Conservation (phyloP, 2,113 vertebrate species). For the Condylura cristata region DNA sequence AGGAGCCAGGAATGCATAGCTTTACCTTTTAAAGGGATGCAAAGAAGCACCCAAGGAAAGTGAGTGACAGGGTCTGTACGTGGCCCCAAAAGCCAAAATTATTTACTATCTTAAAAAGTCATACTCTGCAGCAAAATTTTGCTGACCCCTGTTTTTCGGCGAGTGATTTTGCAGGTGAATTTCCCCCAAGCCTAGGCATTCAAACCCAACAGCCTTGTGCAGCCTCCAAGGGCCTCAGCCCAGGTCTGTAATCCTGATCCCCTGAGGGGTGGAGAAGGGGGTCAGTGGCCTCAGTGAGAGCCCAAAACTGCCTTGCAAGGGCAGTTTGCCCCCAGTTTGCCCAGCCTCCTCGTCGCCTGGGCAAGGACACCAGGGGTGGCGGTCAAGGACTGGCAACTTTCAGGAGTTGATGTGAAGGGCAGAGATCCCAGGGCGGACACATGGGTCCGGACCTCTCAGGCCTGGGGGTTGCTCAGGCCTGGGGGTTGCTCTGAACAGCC, state of each 20-base stretch:
- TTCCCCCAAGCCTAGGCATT: not conserved
- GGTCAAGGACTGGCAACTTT: not conserved
- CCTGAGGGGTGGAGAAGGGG: not conserved
- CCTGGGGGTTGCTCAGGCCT: not conserved
- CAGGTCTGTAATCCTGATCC: not conserved
- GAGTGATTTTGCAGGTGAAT: not conserved
- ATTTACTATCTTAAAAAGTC: not conserved
- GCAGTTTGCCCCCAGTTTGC: no score
- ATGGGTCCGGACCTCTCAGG: not conserved
- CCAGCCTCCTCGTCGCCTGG: not conserved
- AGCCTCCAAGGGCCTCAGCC: fast-evolving
- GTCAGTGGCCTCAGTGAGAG: not conserved
- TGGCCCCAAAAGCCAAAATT: not conserved
- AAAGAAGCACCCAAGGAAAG: not conserved
- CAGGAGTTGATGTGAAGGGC: not conserved
- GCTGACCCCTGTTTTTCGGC: not conserved
- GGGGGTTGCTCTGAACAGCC: not conserved
- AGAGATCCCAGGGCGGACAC: not conserved
- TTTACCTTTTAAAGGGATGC: not conserved
- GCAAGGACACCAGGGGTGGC: not conserved
- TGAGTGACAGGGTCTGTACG: not conserved
- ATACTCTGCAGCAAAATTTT: not conserved
- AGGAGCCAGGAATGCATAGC: not conserved
- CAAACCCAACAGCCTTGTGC: not conserved
- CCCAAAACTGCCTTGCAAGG: not conserved